Evolutionary conservation across 2,797 vertebrate species (phyloP), one percentile per base, ranked within the genome.

Genomic region (Ispidina picta): DNA sequence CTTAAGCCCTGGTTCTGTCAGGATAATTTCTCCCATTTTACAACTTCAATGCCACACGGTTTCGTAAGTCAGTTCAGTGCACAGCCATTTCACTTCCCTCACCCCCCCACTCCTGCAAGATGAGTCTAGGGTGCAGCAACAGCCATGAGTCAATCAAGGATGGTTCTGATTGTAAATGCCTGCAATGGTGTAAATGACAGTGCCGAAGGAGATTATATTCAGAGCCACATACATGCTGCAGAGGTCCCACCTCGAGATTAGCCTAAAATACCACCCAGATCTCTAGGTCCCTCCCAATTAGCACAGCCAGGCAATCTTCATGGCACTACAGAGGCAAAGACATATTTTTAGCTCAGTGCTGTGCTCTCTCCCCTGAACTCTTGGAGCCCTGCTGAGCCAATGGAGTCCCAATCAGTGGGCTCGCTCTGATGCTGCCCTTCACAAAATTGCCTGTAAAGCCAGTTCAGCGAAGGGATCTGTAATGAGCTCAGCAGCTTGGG

Each of bases 401-500:
- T 95, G 88, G 92, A 97, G 97, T 95, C 92, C 97, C 97, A 97
- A 97, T 97, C 98, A 98, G 95, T 93, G 93, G 97, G 91, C 94
- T 94, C 87, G 92, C 90, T 86, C 96, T 88, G 91, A 96, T 94
- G 96, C 97, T 94, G 96, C 94, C 95, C 96, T 97, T 97, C 96
- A 95, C 64, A 91, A 97, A 97, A 97, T 97, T 97, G 96, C 96
- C 81, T 91, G 83, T 86, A 94, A 97, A 95, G 90, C 91, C 85
- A 79, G 96, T 94, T 96, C 87, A 87, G 93, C 75, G 19, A 95
- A 80, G 41, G 95, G 96, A 89, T 94, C 83, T 76, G 92, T 98
- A 97, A 97, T 97, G 97, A 97, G 96, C 96, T 92, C 80, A 17
- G 88, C 89, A 90, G 92, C 94, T 55, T 43, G 83, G 83, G 59